Base-by-base conservation (phyloP, 1,140 invertebrate species). In the Scaptomyza graminum region DNA sequence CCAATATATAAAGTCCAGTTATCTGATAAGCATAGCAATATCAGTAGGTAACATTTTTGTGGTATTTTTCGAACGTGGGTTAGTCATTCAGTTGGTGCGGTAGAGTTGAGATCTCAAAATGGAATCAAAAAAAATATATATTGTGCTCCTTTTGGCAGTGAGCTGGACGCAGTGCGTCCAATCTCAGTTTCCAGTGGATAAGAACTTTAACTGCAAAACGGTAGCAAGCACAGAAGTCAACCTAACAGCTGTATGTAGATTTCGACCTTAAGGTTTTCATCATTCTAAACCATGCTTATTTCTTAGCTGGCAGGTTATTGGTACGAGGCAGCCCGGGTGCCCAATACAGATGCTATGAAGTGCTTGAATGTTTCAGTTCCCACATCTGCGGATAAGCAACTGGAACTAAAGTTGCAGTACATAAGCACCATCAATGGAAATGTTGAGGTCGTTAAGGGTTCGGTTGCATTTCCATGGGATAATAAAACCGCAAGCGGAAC, bases 331-430 rank as follows among this genome's bases (percentile, higher is more conserved):
- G 74, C 52, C 5, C 61, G 79, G 18, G 70, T 50, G 8, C 79
- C 79, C 15, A 71, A 61, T 39, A 39, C 28, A n/a, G 52, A 66
- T 34, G 79, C 69, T 0, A 25, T 82, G 15, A 34, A 63, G 11
- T 82, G 79, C 3, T 52, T 82, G 1, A 82, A 82, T 68, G 71
- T 82, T 5, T 78, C 79, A 0, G 75, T 82, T 7, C 79, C 79
- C 2, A 31, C 15, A 0, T 60, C 13, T 5, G 12, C 25, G 5
- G 28, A 15, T 56, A 46, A 37, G 0, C 7, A 68, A 1, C 34
- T 83, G 0, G 37, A 55, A n/a, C 22, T 82, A 31, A 34, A 51
- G 11, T 28, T 82, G 31, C 61, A 75, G 15, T 82, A 78, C 15
- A 65, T 82, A 4, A 72, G 28, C 46, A 78, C 65, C 6, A 43